A percentile compares a stretch with the other conserved stretches of the same genome.
phyloP scores from a whole-genome alignment of 2,113 vertebrate species.

The Pavo muticus region DNA sequence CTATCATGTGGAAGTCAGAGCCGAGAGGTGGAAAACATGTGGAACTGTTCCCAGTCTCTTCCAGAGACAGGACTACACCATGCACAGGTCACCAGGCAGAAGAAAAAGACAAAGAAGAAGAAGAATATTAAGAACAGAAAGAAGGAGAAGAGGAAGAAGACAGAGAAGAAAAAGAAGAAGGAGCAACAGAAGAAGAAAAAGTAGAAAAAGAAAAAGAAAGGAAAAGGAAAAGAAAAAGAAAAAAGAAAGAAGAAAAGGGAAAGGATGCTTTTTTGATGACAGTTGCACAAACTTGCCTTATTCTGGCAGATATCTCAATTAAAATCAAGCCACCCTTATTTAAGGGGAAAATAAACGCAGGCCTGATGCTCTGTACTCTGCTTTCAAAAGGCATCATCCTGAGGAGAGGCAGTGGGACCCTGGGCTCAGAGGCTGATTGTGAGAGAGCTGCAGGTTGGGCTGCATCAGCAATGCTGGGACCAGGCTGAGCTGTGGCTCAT shows the following conservation, averaged over 20 bases:
- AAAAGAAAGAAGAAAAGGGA: accelerated
- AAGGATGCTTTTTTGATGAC: constrained; percentile 37
- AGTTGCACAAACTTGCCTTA: constrained; percentile 60
- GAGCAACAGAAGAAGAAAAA: accelerated
- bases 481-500: background rate
- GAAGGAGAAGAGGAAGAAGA: accelerated
- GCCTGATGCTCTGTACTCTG: constrained; percentile 40
- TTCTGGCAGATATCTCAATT: constrained; percentile 64
- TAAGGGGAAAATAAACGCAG: constrained; percentile 70
- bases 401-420: constrained; percentile 57
- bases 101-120: background rate
- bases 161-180: accelerated
- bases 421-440: background rate
- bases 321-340: constrained; percentile 67
- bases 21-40: background rate
- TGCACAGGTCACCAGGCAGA: background rate
- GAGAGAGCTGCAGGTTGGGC: background rate
- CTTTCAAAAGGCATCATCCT: constrained; percentile 69
- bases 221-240: accelerated
- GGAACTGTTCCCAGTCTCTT: background rate
- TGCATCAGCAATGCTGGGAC: background rate
- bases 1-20: background rate
- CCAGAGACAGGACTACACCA: too few relatives aligned
- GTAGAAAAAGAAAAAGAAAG: too few relatives aligned
- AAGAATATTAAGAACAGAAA: too few relatives aligned